These are phyloP conservation scores for Gambelia wislizenii DNA, from an alignment of 2,797 vertebrate genomes.

Conservation along the genomic window DNA sequence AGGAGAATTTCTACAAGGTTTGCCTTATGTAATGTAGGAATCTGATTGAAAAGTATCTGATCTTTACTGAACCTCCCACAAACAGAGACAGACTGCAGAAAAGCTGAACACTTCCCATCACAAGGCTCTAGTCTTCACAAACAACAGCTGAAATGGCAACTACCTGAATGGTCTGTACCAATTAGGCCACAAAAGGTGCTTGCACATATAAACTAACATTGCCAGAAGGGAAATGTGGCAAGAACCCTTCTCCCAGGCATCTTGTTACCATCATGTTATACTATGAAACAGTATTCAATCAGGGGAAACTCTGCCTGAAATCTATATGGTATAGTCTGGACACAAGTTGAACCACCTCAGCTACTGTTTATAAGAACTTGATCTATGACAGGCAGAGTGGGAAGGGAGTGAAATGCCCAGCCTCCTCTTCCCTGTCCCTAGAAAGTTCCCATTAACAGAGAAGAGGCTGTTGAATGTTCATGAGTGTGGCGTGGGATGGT, in stretches of 20 bases:
- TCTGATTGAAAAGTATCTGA: neutral
- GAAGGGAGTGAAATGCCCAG: neutral
- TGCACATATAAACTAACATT: neutral
- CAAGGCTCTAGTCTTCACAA: neutral
- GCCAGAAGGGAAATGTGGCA: neutral
- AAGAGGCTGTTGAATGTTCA: neutral
- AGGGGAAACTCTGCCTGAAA: neutral
- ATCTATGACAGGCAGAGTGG: neutral
- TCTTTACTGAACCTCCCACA: neutral
- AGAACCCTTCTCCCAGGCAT: neutral
- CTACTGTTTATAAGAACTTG: neutral
- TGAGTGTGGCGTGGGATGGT: too few species aligned
- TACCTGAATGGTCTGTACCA: neutral
- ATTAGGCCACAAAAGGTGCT: neutral
- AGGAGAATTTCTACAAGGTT: neutral
- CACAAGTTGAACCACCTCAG: neutral
- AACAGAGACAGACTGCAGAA: neutral
- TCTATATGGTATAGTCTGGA: neutral
- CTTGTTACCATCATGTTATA: neutral
- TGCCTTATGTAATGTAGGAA: neutral
- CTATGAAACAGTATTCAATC: neutral
- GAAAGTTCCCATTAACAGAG: neutral
- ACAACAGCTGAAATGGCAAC: neutral
- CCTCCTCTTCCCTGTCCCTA: neutral
- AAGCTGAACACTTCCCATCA: neutral